These are phyloP conservation scores for Eledona agricola DNA, from an alignment of 2,888 invertebrate species.

Conservation along the genomic window DNA sequence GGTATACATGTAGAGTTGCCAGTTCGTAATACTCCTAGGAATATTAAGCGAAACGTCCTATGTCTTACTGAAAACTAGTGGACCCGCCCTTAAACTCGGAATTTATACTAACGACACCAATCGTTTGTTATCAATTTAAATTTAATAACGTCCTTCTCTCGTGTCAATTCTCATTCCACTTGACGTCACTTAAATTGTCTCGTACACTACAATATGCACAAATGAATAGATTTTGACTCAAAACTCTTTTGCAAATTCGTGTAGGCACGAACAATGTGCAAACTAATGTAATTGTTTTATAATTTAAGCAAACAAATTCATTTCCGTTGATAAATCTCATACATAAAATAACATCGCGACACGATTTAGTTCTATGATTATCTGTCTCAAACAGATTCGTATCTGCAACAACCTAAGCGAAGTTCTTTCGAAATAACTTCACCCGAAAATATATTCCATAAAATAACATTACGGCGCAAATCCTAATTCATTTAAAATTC, in stretches of 20 bases:
- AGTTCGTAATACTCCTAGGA: conserved; percentile 42
- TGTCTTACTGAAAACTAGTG: conserved; percentile 37
- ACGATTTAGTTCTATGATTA: conserved; percentile 13
- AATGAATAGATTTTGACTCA: too few species aligned
- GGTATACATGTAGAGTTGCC: conserved; percentile 45
- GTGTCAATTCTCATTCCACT: too few species aligned
- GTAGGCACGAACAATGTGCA: too few species aligned
- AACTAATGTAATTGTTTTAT: too few species aligned
- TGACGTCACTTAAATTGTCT: too few species aligned
- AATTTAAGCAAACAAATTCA: too few species aligned
- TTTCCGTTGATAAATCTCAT: conserved; percentile 15
- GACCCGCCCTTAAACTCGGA: conserved; percentile 29
- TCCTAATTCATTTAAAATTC: background rate
- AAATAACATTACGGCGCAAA: background rate
- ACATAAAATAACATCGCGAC: conserved; percentile 7
- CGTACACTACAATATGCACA: too few species aligned
- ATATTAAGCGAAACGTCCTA: conserved; percentile 41
- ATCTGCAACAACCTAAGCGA: conserved; percentile 3
- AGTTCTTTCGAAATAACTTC: background rate
- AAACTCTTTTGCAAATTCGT: too few species aligned
- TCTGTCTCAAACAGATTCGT: conserved; percentile 18
- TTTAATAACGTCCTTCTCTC: too few species aligned
- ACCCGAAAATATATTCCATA: background rate
- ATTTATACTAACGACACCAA: too few species aligned
- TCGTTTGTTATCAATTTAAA: background rate